A percentile compares a stretch with the other conserved stretches of the same genome.
Evolutionary conservation across 1,140 invertebrate species (phyloP).

Genomic region (Chironomus striatipennis): DNA sequence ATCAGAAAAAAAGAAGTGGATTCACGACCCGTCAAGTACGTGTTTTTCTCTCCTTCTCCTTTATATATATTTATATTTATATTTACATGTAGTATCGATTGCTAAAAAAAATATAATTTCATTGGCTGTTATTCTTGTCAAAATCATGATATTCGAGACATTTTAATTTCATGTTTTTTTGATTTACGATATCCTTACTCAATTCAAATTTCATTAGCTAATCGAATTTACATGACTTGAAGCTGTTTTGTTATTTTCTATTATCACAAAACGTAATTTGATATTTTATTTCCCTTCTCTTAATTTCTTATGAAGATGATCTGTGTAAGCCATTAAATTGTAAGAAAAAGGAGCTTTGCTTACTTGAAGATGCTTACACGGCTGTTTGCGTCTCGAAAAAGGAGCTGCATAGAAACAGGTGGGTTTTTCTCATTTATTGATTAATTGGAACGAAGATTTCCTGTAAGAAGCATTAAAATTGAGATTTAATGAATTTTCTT

Average conservation of each 20-base stretch:
- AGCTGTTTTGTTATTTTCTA: too few relatives aligned
- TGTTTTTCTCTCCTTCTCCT: constrained; percentile 30
- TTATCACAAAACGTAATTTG: neutral
- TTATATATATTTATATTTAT: too few relatives aligned
- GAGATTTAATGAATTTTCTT: too few relatives aligned
- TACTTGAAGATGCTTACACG: constrained; percentile 75
- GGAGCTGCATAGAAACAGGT: constrained; percentile 76
- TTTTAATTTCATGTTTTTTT: too few relatives aligned
- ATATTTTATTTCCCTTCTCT: constrained; percentile 13
- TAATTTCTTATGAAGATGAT: constrained; percentile 53
- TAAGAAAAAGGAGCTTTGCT: constrained; percentile 78
- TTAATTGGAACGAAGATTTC: too few relatives aligned
- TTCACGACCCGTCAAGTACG: constrained; percentile 67
- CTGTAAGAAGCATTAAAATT: too few relatives aligned
- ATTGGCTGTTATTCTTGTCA: neutral
- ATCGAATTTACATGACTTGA: neutral
- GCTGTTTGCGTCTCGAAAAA: constrained; percentile 81
- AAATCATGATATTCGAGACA: neutral
- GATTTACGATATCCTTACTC: neutral
- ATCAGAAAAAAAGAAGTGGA: constrained; percentile 58
- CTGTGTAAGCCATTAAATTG: constrained; percentile 78
- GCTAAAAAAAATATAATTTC: constrained; percentile 18
- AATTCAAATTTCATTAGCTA: neutral
- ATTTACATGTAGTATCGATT: too few relatives aligned
- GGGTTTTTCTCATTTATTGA: constrained; percentile 33